Evolutionary conservation across 2,113 vertebrate species (phyloP), one percentile per base, ranked within the genome.

Genomic region (Gambusia holbrooki): DNA sequence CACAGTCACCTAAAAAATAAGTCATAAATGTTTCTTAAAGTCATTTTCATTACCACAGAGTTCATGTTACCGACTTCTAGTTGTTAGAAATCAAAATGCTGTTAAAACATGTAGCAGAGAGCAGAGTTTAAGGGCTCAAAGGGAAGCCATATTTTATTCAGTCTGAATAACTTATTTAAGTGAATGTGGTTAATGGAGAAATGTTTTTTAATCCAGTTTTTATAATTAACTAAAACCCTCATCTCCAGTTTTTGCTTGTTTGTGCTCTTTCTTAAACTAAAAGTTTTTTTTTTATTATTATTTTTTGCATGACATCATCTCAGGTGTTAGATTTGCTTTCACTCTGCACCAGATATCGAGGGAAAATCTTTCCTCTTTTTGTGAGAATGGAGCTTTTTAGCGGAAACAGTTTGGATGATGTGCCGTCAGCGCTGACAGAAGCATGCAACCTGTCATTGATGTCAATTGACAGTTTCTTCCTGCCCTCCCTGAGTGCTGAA

Each of bases 381-480:
- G 61, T 71, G 66, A 66, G 81, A 77, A 79, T 79, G 48, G 76
- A 48, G 17, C 67, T 87, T 83, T 80, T 66, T 80, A 81, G 60
- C 63, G 45, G 35, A 69, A 82, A 15, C 62, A 40, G 54, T 72
- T 84, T 88, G 71, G 29, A 66, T 78, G 78, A 84, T 73, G 72
- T 27, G 76, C 67, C 17, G 62, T 79, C 67, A 32, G 74, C 32
- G 9, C 76, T 66, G 83, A 87, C 79, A 80, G 80, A 42, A 37
- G 42, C 75, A 22, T 65, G 45, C 69, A 88, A 67, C 84, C 87
- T 85, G 82, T 84, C 86, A 88, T 89, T 80, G 86, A 78, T 64
- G 78, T 62, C 80, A 87, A 85, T 81, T 83, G 84, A 80, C 77
- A 76, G 79, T 85, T 86, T 88, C 78, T 80, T 74, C 79, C 73